phyloP scores from a whole-genome alignment of 2,888 invertebrate species.

The Acanthosoma haemorrhoidale region DNA sequence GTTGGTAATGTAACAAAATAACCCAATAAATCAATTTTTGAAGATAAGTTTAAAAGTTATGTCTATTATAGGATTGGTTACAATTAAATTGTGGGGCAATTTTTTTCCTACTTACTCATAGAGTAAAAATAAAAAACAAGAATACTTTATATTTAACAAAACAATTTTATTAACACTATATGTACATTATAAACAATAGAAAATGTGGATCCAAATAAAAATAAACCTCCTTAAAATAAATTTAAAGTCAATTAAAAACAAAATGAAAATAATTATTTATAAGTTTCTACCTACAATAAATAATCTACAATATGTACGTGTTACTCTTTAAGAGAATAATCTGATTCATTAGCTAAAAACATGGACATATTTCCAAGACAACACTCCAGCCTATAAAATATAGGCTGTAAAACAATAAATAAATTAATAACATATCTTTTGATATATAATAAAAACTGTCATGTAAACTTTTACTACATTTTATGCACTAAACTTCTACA shows the following conservation, averaged over 20 bases:
- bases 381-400: slow-evolving; percentile 3
- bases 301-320: slow-evolving; percentile 8
- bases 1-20: too few relatives aligned
- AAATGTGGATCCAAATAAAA: background rate
- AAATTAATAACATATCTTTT: background rate
- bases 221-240: background rate
- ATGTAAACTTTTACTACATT: background rate
- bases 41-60: too few relatives aligned
- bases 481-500: background rate
- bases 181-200: slow-evolving; percentile 11
- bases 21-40: too few relatives aligned
- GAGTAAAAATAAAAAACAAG: background rate
- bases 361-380: slow-evolving; percentile 3
- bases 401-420: background rate
- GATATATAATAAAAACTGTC: background rate
- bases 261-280: slow-evolving; percentile 1
- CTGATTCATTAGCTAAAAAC: background rate
- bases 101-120: too few relatives aligned
- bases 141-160: slow-evolving; percentile 8
- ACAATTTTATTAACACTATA: slow-evolving; percentile 8
- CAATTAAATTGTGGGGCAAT: too few relatives aligned
- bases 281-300: background rate
- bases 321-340: background rate
- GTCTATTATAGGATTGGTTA: too few relatives aligned
- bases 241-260: background rate